Evolutionary conservation across 2,888 invertebrate species (phyloP).

Genomic region (Rhogogaster chlorosoma): DNA sequence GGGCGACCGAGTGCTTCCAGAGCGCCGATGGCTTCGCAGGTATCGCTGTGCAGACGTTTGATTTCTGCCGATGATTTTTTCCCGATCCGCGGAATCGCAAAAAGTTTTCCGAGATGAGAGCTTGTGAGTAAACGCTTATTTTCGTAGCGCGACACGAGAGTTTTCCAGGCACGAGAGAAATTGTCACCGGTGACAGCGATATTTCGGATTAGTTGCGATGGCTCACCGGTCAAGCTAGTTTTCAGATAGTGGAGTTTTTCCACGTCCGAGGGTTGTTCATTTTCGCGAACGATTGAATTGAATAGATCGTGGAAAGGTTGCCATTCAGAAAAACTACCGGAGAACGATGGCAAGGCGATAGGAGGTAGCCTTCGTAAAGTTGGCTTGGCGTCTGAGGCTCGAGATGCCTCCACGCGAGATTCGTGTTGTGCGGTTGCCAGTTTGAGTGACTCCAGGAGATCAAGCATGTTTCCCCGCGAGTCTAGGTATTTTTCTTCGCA

Average conservation of each 20-base stretch:
- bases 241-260: constrained; percentile 57
- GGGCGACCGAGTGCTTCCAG: too few species aligned
- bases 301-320: constrained; percentile 54
- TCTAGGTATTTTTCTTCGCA: not conserved
- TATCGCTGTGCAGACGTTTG: too few species aligned
- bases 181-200: too few species aligned
- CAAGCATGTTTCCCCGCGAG: not conserved
- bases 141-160: too few species aligned
- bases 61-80: too few species aligned
- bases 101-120: too few species aligned
- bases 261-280: constrained; percentile 45
- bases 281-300: constrained; percentile 40
- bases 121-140: too few species aligned
- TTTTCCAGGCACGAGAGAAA: too few species aligned
- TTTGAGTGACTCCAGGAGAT: not conserved
- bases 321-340: constrained; percentile 48
- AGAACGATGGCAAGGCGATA: constrained; percentile 50
- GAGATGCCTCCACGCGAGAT: not conserved
- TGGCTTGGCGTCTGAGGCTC: not conserved
- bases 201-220: too few species aligned
- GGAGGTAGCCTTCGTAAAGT: constrained; percentile 19
- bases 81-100: too few species aligned
- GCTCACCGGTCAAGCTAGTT: too few species aligned
- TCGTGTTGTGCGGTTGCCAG: not conserved
- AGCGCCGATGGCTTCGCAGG: too few species aligned